A percentile compares a stretch with the other conserved stretches of the same genome.
Conservation (phyloP, 2,113 vertebrate genomes). For the Rhinichthys klamathensis region DNA sequence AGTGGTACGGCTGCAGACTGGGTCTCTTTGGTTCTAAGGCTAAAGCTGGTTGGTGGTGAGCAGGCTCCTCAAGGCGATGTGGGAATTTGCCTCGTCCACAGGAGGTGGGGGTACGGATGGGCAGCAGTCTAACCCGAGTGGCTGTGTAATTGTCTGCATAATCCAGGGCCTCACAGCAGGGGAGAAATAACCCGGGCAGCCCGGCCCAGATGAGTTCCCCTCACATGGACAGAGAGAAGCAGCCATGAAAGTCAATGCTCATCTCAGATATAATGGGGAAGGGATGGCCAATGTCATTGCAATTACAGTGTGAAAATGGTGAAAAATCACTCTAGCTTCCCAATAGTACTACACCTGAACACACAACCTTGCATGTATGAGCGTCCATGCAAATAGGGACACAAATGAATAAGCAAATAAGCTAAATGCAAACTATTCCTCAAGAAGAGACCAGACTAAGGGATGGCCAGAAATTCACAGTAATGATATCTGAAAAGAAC, state of each 20-base stretch:
- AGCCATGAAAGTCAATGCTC: constrained; percentile 59
- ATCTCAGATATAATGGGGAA: constrained; percentile 55
- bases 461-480: not conserved
- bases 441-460: not conserved
- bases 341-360: not conserved
- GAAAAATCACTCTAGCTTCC: constrained; percentile 35
- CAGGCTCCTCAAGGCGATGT: constrained; percentile 7
- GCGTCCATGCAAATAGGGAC: not conserved
- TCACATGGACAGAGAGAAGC: constrained; percentile 45
- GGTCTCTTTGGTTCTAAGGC: constrained; percentile 42
- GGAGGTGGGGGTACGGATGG: constrained; percentile 2
- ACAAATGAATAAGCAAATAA: constrained; percentile 16
- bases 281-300: constrained; percentile 48
- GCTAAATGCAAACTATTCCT: constrained; percentile 15
- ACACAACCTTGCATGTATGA: not conserved
- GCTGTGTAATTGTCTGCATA: constrained; percentile 39
- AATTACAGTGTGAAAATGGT: constrained; percentile 44
- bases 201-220: constrained; percentile 50
- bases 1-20: not conserved
- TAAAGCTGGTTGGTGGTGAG: constrained; percentile 28
- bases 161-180: constrained; percentile 33
- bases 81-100: not conserved
- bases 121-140: constrained; percentile 33
- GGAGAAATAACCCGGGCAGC: constrained; percentile 16
- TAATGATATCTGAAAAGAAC: not conserved